A percentile compares a stretch with the other conserved stretches of the same genome.
phyloP scores from a whole-genome alignment of 1,140 invertebrate genomes.

The Philaenus spumarius region DNA sequence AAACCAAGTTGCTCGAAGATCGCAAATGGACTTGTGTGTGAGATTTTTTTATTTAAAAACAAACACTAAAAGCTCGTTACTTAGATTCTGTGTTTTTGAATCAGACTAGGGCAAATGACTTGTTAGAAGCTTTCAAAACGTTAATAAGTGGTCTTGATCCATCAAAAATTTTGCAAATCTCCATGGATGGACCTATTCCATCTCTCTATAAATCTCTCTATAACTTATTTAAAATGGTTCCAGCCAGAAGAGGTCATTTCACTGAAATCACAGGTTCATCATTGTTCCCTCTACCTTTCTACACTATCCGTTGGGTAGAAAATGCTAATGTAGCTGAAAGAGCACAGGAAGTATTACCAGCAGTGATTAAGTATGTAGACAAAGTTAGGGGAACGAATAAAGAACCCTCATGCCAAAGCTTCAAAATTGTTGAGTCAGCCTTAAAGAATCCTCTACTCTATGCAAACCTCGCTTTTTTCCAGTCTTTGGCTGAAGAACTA shows the following conservation, averaged over 20 bases:
- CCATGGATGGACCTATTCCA: constrained; percentile 20
- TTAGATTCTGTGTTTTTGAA: neutral
- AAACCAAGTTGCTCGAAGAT: neutral
- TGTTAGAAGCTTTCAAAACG: too few relatives aligned
- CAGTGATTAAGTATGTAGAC: neutral
- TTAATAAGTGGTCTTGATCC: too few relatives aligned
- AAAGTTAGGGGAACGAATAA: neutral
- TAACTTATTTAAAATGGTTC: constrained; percentile 26
- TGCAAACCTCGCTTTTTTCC: constrained; percentile 30
- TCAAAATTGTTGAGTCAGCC: neutral
- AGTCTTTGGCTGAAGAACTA: constrained; percentile 16
- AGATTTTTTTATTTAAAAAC: neutral
- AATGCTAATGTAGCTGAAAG: constrained; percentile 25
- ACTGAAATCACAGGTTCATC: constrained; percentile 16
- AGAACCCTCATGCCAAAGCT: neutral
- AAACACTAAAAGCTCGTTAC: neutral
- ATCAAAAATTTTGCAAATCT: neutral
- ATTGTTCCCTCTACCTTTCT: constrained; percentile 30
- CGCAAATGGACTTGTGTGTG: too few relatives aligned
- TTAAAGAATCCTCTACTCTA: constrained; percentile 25
- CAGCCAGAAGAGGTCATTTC: constrained; percentile 23
- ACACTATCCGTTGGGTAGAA: constrained; percentile 27
- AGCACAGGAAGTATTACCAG: too few relatives aligned
- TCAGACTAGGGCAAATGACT: neutral
- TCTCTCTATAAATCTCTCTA: constrained; percentile 22